phyloP scores from a whole-genome alignment of 2,113 vertebrate species.

The Dasyornis broadbenti region DNA sequence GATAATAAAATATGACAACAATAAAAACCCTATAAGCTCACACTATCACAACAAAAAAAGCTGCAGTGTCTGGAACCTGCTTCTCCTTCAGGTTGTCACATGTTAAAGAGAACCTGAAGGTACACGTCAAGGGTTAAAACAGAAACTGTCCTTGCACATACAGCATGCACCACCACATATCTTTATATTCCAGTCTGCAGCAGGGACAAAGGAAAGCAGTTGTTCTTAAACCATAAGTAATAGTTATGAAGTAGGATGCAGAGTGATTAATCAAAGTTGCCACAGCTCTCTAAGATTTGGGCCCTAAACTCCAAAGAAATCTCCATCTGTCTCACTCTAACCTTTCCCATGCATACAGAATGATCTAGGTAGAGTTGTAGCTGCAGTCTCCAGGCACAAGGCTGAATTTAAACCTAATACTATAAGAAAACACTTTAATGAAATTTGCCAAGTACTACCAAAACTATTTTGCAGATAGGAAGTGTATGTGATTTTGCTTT shows the following conservation, averaged over 20 bases:
- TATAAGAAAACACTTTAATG: not conserved
- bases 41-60: not conserved
- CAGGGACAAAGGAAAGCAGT: not conserved
- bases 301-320: not conserved
- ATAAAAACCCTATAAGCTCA: not conserved
- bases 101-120: not conserved
- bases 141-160: not conserved
- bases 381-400: not conserved
- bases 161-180: not conserved
- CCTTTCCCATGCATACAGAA: not conserved
- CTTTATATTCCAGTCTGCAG: not conserved
- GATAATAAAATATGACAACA: not conserved
- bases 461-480: not conserved
- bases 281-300: not conserved
- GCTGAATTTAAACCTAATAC: not conserved
- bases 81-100: not conserved
- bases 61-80: not conserved
- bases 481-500: not conserved
- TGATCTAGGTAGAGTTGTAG: not conserved
- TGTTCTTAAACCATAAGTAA: not conserved
- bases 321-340: not conserved
- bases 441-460: not conserved
- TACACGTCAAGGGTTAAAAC: not conserved
- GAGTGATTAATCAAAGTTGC: not conserved
- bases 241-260: not conserved